A percentile compares a stretch with the other conserved stretches of the same genome.
Evolutionary conservation across 2,888 invertebrate species (phyloP).

Genomic region (Cephus runcator): DNA sequence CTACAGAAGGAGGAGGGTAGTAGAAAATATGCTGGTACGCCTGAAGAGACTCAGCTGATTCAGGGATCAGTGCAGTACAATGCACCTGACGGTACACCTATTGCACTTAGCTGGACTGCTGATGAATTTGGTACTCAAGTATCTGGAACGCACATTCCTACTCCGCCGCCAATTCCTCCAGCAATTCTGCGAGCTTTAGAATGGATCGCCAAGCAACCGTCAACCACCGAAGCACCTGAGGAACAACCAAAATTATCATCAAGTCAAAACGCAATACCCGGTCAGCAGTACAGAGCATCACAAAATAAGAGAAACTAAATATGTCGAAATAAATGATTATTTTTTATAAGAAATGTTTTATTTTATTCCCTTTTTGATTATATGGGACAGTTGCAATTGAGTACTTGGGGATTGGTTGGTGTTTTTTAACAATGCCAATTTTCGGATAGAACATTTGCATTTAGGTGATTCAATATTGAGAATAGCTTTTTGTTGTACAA

Average conservation of each 20-base stretch:
- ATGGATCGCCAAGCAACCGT: constrained; percentile 61
- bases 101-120: constrained; percentile 62
- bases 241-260: not conserved
- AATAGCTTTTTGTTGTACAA: not conserved
- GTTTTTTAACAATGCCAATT: not conserved
- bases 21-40: constrained; percentile 60
- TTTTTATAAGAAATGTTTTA: constrained; percentile 2
- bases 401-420: not conserved
- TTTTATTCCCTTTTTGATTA: not conserved
- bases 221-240: constrained; percentile 50
- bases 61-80: constrained; percentile 63
- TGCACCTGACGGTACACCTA: constrained; percentile 61
- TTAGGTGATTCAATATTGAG: not conserved
- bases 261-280: not conserved
- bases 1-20: constrained; percentile 56
- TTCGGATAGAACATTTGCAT: not conserved
- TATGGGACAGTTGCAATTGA: not conserved
- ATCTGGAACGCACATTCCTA: constrained; percentile 56
- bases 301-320: constrained; percentile 13
- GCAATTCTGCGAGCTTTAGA: constrained; percentile 60
- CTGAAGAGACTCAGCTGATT: constrained; percentile 59
- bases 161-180: constrained; percentile 60
- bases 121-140: constrained; percentile 62
- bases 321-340: not conserved
- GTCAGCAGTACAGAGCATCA: constrained; percentile 11